phyloP scores from a whole-genome alignment of 1,140 invertebrate genomes.

The Drosophila pseudoobscura region DNA sequence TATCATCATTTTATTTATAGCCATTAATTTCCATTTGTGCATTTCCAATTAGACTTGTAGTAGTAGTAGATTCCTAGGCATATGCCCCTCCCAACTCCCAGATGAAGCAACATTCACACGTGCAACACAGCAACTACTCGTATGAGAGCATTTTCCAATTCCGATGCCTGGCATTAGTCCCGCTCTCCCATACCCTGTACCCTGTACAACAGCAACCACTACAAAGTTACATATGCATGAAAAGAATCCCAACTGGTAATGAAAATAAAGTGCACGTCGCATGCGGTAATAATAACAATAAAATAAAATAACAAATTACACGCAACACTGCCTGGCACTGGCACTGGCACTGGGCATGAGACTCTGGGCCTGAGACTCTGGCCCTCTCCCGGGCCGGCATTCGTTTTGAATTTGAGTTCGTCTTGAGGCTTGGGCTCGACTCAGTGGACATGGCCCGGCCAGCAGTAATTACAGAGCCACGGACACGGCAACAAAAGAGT shows the following conservation, averaged over 20 bases:
- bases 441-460: conserved; percentile 57
- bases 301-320: conserved; percentile 83
- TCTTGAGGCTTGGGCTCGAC: conserved; percentile 19
- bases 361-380: conserved; percentile 20
- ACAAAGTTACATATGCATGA: conserved; percentile 76
- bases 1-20: conserved; percentile 63
- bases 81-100: conserved; percentile 5
- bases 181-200: conserved; percentile 19
- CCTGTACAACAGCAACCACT: conserved; percentile 8
- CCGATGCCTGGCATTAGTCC: conserved; percentile 55
- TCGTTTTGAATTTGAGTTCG: conserved; percentile 50
- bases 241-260: conserved; percentile 80
- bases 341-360: conserved; percentile 18
- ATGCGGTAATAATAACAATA: conserved; percentile 83
- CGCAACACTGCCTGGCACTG: conserved; percentile 67
- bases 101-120: conserved; percentile 62
- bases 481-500: conserved; percentile 44
- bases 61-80: conserved; percentile 43
- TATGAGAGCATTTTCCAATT: conserved; percentile 49
- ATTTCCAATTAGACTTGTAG: conserved; percentile 67
- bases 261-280: conserved; percentile 82
- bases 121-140: conserved; percentile 53
- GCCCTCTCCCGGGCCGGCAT: conserved; percentile 4
- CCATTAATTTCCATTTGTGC: conserved; percentile 69
- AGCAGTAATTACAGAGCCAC: conserved; percentile 75